Evolutionary conservation across 2,888 invertebrate genomes (phyloP), one percentile per base, ranked within the genome.

Genomic region (Plagodis pulveraria): DNA sequence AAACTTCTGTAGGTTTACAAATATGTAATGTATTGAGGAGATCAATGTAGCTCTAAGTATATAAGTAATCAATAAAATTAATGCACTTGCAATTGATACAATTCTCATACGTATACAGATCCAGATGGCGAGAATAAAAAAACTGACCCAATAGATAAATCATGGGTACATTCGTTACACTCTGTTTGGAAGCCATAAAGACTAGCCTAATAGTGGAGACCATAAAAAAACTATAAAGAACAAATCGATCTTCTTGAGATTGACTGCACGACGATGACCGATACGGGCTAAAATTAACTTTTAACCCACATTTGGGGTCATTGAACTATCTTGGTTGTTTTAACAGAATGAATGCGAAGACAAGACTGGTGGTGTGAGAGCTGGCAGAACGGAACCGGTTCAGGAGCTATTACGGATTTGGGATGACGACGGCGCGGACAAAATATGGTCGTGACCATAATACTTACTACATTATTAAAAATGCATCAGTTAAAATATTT

Each of bases 261-360:
- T 63, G 56, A 71, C 52, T 52, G 64, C 63, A 52, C 62, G 67
- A 52, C 64, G 56, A 62, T 61, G 65, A 69, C 69, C 70, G 64
- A 54, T 62, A 66, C 54, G 46, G 33, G 49, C 72, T 77, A 76
- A 67, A 71, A 69, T 69, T 77, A 76, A 68, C 73, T 59, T 71
- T 67, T 72, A 74, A 75, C 77, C 77, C 45, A 79, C 68, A 71
- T 42, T 12, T 34, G 40, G 58, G 72, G 72, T 74, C 73, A 72
- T 56, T 58, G 72, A 73, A 70, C 69, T 55, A 48, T 61, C 50
- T 63, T 60, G 63, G 50, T 63, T 45, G 38, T 62, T 62, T 59
- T 56, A 57, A 66, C 55, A 58, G 5, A 10, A 6, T 6, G 45
- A 40, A 44, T 48, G 58, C 65, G 57, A 71, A 22, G 22, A 58